phyloP scores from a whole-genome alignment of 2,113 vertebrate genomes.

The Urocolius indicus region DNA sequence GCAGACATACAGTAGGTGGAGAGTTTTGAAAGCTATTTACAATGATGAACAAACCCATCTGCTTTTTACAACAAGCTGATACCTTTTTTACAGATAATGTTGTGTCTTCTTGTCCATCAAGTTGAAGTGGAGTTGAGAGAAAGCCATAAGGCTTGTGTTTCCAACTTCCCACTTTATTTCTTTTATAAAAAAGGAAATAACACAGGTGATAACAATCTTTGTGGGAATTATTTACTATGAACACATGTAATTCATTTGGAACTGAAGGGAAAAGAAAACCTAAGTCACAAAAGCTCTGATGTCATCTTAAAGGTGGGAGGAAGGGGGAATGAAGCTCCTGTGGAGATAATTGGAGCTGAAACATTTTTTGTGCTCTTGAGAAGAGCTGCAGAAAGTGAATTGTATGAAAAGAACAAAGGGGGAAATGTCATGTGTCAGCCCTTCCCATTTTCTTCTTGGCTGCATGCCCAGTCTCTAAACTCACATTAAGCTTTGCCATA shows the following conservation, averaged over 20 bases:
- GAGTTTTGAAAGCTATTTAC: background rate
- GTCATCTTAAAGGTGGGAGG: background rate
- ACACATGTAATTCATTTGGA: background rate
- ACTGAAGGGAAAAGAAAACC: background rate
- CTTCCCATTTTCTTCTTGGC: background rate
- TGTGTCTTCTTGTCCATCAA: background rate
- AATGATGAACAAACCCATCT: background rate
- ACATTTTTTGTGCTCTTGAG: conserved; percentile 21
- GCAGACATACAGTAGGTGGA: background rate
- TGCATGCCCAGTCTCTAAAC: background rate
- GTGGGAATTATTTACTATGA: background rate
- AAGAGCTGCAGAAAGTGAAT: conserved; percentile 40
- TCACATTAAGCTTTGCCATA: conserved; percentile 23
- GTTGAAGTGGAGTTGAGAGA: background rate
- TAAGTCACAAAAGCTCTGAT: background rate
- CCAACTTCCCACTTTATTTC: background rate
- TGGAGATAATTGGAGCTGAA: conserved; percentile 55
- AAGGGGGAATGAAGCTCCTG: background rate
- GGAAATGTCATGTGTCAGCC: background rate
- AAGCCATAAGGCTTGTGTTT: background rate
- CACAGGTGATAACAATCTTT: background rate
- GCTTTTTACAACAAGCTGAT: background rate
- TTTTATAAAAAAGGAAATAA: background rate
- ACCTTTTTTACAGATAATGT: background rate
- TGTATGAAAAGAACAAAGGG: conserved; percentile 29